Evolutionary conservation across 2,888 invertebrate species (phyloP).

Genomic region (Anorthoa munda): DNA sequence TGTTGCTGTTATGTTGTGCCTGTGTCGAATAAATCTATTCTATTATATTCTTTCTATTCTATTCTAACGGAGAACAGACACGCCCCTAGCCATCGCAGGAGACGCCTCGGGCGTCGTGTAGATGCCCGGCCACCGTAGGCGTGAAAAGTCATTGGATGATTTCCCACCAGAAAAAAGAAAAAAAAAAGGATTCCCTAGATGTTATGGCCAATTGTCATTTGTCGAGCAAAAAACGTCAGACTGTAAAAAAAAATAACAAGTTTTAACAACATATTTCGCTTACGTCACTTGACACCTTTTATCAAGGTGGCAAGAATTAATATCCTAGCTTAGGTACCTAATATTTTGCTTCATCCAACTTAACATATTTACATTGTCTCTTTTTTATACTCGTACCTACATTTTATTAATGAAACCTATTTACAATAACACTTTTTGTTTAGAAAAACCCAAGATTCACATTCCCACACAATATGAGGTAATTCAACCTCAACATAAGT

Average conservation of each 20-base stretch:
- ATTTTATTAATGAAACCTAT: slow-evolving; percentile 2
- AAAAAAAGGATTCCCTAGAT: too few species aligned
- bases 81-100: too few species aligned
- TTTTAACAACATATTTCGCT: background rate
- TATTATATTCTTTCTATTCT: too few species aligned
- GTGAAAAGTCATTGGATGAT: too few species aligned
- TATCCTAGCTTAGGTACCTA: background rate
- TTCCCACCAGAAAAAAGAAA: too few species aligned
- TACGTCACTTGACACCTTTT: slow-evolving; percentile 4
- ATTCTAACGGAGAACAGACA: too few species aligned
- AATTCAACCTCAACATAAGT: slow-evolving; percentile 36
- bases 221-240: too few species aligned
- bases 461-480: slow-evolving; percentile 47
- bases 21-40: too few species aligned
- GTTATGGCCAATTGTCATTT: too few species aligned
- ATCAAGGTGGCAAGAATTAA: background rate
- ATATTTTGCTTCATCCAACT: background rate
- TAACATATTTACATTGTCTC: background rate
- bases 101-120: too few species aligned
- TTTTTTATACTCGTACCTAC: slow-evolving; percentile 19
- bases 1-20: too few species aligned
- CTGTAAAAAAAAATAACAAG: background rate
- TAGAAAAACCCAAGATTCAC: slow-evolving; percentile 23
- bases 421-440: background rate
- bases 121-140: too few species aligned